Evolutionary conservation across 2,888 invertebrate species (phyloP), one percentile per base, ranked within the genome.

Genomic region (Metacarcinus magister): DNA sequence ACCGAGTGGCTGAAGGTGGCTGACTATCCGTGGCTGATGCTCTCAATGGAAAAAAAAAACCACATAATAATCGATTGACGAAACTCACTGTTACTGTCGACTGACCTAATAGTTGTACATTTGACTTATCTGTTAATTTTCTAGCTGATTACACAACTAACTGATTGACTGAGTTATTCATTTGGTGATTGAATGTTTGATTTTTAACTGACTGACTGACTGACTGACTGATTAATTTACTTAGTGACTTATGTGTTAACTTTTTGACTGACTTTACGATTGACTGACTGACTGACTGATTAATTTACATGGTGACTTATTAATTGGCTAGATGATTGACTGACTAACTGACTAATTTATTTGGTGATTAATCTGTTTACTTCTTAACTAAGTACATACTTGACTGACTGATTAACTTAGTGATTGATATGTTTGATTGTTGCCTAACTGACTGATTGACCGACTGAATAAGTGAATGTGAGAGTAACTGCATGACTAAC

Each of bases 1-100:
- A 67, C 67, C 67, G 67, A 67, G 67, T 23, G 67, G 19, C n/a
- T 67, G 67, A 67, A 67, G 67, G 67, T 67, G 67, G 67, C 67
- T 23, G n/a, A 67, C 67, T 54, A 16, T 67, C 67, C n/a, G 67
- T 23, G 67, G 67, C n/a, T n/a, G 67, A 23, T 7, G 67, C 16
- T 67, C 67, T 23, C 23, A 67, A 19, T 67, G n/a, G 23, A 67
- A 23, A 67, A 67, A 67, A n/a, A 67, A 48, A 48, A 48, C 13
- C 5, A 4, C 7, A 67, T 7, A 67, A 23, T 67, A 19, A 67
- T 67, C 23, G 67, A 67, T 67, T n/a, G 67, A n/a, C 3, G 7
- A 4, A n/a, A 4, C 67, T 54, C 13, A 23, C 67, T 67, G 67
- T n/a, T 67, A n/a, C 67, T 67, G 67, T n/a, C 67, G 23, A n/a